Conservation (phyloP, 2,797 vertebrate species). For the Chelon labrosus region DNA sequence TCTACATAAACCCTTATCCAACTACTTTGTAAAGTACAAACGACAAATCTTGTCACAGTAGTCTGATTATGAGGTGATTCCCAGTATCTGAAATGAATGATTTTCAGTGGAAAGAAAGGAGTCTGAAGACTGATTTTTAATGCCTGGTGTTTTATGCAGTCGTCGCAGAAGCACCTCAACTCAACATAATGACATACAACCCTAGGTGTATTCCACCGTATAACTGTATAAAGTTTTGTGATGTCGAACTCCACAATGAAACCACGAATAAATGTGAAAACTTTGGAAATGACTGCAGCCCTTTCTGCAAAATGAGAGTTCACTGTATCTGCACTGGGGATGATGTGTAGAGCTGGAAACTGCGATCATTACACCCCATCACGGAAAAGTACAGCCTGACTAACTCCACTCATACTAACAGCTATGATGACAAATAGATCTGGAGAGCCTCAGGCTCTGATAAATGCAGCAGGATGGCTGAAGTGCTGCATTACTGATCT, state of each 20-base stretch:
- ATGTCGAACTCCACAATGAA: background rate
- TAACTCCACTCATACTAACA: constrained; percentile 48
- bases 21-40: constrained; percentile 9
- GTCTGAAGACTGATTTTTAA: background rate
- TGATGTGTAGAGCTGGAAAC: constrained; percentile 25
- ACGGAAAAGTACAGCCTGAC: constrained; percentile 49
- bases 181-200: background rate
- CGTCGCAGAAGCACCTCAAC: constrained; percentile 6
- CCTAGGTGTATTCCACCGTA: background rate
- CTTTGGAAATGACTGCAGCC: constrained; percentile 1
- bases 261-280: constrained; percentile 16
- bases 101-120: background rate
- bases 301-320: constrained; percentile 27
- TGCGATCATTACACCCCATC: constrained; percentile 58
- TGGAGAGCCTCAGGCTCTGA: constrained; percentile 44
- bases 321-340: constrained; percentile 6
- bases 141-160: background rate
- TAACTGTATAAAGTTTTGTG: constrained; percentile 4
- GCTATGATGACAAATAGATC: constrained; percentile 59
- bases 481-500: constrained; percentile 54
- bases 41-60: background rate
- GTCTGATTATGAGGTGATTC: background rate
- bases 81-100: background rate
- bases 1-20: constrained; percentile 17
- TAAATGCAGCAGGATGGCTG: constrained; percentile 45